Evolutionary conservation across 2,113 vertebrate species (phyloP).

Genomic region (Gymnorhina tibicen): DNA sequence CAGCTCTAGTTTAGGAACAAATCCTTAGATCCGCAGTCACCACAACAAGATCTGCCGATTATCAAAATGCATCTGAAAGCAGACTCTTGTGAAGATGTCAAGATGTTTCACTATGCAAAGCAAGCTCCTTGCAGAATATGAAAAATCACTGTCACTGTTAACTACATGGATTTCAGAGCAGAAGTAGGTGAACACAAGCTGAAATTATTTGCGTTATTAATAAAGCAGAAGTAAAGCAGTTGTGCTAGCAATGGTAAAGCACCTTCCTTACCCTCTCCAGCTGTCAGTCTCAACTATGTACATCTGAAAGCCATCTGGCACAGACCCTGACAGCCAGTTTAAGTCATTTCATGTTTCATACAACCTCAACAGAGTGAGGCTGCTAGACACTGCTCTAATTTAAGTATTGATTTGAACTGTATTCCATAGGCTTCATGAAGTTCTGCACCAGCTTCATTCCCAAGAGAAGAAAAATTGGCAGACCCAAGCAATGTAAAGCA

Average conservation of each 20-base stretch:
- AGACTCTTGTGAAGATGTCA: neutral
- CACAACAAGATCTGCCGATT: neutral
- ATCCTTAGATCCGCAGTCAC: neutral
- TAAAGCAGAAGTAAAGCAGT: constrained; percentile 12
- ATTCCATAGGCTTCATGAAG: neutral
- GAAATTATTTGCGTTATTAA: neutral
- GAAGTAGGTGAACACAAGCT: neutral
- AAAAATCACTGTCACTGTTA: neutral
- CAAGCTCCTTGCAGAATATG: neutral
- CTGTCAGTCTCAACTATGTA: neutral
- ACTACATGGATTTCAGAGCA: neutral
- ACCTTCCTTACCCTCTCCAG: neutral
- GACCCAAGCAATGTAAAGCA: neutral
- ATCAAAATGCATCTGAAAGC: neutral
- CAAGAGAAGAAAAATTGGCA: neutral
- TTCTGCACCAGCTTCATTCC: neutral
- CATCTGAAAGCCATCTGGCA: neutral
- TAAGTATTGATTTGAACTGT: neutral
- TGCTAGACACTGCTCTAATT: neutral
- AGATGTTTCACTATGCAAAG: neutral
- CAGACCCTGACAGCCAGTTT: neutral
- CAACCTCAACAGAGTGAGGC: neutral
- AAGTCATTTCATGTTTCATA: constrained; percentile 1
- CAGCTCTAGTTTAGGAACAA: neutral
- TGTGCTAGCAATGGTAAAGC: neutral